Evolutionary conservation across 1,140 invertebrate species (phyloP), one percentile per base, ranked within the genome.

Genomic region (Eurosta solidaginis): DNA sequence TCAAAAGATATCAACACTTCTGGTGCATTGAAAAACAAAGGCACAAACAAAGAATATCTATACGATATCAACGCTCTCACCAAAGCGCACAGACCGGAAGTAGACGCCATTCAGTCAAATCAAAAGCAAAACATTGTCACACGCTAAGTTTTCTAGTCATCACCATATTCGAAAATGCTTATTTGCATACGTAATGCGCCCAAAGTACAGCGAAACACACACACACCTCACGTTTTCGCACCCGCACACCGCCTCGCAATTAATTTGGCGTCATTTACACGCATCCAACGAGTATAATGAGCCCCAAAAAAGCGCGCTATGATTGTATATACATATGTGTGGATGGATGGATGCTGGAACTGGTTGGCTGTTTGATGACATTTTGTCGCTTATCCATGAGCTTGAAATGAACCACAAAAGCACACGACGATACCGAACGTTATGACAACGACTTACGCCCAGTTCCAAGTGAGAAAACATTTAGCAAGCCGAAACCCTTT

Each of bases 31-130:
- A 78, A 78, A 59, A 45, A 74, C 47, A 75, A 75, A 40, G 25
- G 22, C 63, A 73, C 20, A 49, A 5, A 27, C 22, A 52, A 78
- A 40, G 33, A 42, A 22, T 44, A n/a, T n/a, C n/a, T n/a, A 74
- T 74, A 50, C n/a, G 49, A 52, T 27, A 17, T 10, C 36, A 20
- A 25, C n/a, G 49, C 49, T 52, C 59, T 17, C 17, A 27, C 17
- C 36, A 68, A 68, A 68, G 59, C 12, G 59, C n/a, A 40, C 22
- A 74, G 73, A 76, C 47, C 75, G 75, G 75, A 76, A 76, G 49
- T 76, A 49, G 75, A 50, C 75, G 75, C 75, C 50, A 76, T 76
- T 76, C 75, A 54, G 75, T 54, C 49, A 52, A 27, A 76, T 68
- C 33, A 68, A 68, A 68, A 68, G 33, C 33, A 42, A 42, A 33